Conservation (phyloP, 2,888 invertebrate species). For the Monochamus alternatus region DNA sequence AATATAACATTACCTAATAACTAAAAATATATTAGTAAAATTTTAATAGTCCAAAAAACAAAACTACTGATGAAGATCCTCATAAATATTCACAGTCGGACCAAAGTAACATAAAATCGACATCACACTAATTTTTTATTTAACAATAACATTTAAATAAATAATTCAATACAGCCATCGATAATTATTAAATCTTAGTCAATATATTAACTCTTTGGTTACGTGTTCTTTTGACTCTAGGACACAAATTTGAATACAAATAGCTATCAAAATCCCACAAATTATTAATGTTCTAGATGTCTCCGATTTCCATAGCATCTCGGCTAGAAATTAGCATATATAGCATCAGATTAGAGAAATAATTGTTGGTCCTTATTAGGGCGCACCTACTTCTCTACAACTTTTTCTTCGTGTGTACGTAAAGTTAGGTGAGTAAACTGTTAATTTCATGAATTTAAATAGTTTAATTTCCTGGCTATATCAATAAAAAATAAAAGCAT, state of each 20-base stretch:
- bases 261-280: slow-evolving; percentile 30
- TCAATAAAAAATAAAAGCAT: slow-evolving; percentile 11
- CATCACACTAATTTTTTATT: too few species aligned
- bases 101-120: background rate
- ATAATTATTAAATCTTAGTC: too few species aligned
- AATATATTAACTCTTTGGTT: background rate
- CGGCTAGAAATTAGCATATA: slow-evolving; percentile 37
- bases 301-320: slow-evolving; percentile 28
- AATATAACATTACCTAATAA: too few species aligned
- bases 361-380: slow-evolving; percentile 17
- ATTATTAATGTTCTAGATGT: slow-evolving; percentile 19
- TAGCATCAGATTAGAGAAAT: slow-evolving; percentile 33
- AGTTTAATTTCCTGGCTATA: background rate
- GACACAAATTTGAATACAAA: slow-evolving; percentile 30
- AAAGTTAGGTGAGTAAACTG: slow-evolving; percentile 15
- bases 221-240: slow-evolving; percentile 1
- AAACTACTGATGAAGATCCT: too few species aligned
- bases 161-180: too few species aligned
- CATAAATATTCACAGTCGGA: background rate
- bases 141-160: too few species aligned
- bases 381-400: slow-evolving; percentile 21
- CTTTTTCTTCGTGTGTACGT: background rate
- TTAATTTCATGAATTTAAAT: slow-evolving; percentile 9
- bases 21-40: too few species aligned
- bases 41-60: too few species aligned